Conservation (phyloP, 2,888 invertebrate genomes). For the Torymus auratus region DNA sequence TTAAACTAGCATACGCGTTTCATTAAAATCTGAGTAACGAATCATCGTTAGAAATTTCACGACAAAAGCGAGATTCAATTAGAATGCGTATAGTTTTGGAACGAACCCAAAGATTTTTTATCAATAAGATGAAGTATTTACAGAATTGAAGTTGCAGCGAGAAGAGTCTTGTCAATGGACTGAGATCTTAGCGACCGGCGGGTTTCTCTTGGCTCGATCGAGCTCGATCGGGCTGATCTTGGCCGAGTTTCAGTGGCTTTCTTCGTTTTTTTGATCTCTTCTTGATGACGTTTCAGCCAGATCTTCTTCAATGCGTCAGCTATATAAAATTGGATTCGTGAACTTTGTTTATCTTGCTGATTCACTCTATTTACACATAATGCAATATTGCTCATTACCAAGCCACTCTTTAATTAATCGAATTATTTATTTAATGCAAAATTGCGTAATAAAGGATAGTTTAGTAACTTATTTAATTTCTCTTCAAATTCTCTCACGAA, state of each 20-base stretch:
- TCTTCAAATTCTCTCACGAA: no score
- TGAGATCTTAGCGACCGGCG: slow-evolving; percentile 59
- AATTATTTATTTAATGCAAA: no score
- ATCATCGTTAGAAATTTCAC: no score
- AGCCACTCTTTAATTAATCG: no score
- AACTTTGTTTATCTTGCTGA: no score
- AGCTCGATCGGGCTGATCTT: slow-evolving; percentile 57
- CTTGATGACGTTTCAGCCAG: background rate
- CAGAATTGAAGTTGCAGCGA: background rate
- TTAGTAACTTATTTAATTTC: no score
- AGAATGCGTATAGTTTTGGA: background rate
- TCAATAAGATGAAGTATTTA: slow-evolving; percentile 31
- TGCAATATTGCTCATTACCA: no score
- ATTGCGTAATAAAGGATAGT: no score
- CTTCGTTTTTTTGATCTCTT: slow-evolving; percentile 17
- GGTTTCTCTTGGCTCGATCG: slow-evolving; percentile 38
- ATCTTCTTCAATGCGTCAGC: slow-evolving; percentile 25
- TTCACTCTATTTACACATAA: no score
- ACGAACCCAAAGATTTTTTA: background rate
- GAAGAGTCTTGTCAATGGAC: slow-evolving; percentile 54
- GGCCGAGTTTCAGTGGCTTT: slow-evolving; percentile 35
- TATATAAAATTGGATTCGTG: background rate
- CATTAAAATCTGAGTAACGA: no score
- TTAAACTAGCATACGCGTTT: background rate
- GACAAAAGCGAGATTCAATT: no score